phyloP scores from a whole-genome alignment of 1,140 invertebrate species.

The Andrena cerasifolii region DNA sequence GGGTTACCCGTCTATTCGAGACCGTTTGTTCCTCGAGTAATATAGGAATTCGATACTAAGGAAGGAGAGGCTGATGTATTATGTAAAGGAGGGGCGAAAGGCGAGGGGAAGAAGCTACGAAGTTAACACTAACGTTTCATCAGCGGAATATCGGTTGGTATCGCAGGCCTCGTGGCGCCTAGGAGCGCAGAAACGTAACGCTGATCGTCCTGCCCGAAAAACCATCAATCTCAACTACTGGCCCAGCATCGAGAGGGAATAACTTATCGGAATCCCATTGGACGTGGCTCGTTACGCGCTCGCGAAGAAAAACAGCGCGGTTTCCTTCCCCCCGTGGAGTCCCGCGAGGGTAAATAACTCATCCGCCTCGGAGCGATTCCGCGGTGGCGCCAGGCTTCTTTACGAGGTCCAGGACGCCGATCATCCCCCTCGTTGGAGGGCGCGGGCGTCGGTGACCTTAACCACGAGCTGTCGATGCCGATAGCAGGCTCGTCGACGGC shows the following conservation, averaged over 20 bases:
- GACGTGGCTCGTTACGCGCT: conserved; percentile 39
- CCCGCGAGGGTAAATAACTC: conserved; percentile 75
- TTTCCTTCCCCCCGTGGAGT: conserved; percentile 59
- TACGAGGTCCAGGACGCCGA: conserved; percentile 70
- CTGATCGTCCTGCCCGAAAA: conserved; percentile 12
- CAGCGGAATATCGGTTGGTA: not conserved
- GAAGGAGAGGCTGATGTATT: too few relatives aligned
- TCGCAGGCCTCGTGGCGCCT: conserved; percentile 10
- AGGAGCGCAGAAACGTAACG: conserved; percentile 1
- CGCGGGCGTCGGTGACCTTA: conserved; percentile 36
- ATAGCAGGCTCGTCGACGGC: conserved; percentile 18
- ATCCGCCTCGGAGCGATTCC: conserved; percentile 75
- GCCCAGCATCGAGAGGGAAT: conserved; percentile 3
- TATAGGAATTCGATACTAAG: not conserved
- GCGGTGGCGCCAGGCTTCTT: conserved; percentile 75
- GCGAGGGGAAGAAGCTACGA: too few relatives aligned
- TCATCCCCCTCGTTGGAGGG: conserved; percentile 34
- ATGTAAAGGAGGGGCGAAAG: too few relatives aligned
- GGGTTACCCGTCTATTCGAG: conserved; percentile 11
- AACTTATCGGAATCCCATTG: conserved; percentile 49
- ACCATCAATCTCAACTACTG: conserved; percentile 38
- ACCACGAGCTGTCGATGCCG: not conserved
- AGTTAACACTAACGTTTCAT: too few relatives aligned
- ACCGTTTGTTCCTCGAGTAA: not conserved
- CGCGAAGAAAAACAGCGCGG: conserved; percentile 35